Evolutionary conservation across 2,113 vertebrate species (phyloP).

Genomic region (Caranx melampygus): DNA sequence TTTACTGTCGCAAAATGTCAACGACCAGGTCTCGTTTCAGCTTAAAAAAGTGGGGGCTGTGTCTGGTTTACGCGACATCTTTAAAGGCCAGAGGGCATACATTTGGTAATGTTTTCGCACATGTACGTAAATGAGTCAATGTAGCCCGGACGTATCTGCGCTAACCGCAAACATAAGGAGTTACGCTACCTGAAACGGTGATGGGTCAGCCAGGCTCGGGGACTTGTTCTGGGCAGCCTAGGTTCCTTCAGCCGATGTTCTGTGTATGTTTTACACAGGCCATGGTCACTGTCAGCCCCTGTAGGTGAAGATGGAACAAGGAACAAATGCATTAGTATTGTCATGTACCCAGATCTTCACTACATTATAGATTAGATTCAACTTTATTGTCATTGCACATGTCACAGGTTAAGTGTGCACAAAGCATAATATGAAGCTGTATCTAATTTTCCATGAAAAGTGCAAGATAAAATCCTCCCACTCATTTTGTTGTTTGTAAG

Average conservation of each 20-base stretch:
- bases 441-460: background rate
- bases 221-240: background rate
- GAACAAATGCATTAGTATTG: too few relatives aligned
- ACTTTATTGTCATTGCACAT: too few relatives aligned
- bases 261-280: background rate
- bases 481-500: background rate
- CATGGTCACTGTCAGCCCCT: background rate
- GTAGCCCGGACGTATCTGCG: background rate
- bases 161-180: background rate
- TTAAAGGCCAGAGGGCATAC: background rate
- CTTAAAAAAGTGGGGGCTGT: background rate
- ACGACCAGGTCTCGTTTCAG: background rate
- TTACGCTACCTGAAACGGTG: background rate
- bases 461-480: background rate
- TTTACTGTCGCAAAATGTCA: background rate
- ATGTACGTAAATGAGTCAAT: accelerated
- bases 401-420: background rate
- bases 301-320: background rate
- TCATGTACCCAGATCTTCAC: too few relatives aligned
- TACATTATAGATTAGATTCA: too few relatives aligned
- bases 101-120: background rate
- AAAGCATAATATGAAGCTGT: background rate
- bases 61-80: background rate
- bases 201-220: background rate
- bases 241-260: background rate